Base-by-base conservation (phyloP, 2,888 invertebrate genomes). In the Eupithecia exiguata region DNA sequence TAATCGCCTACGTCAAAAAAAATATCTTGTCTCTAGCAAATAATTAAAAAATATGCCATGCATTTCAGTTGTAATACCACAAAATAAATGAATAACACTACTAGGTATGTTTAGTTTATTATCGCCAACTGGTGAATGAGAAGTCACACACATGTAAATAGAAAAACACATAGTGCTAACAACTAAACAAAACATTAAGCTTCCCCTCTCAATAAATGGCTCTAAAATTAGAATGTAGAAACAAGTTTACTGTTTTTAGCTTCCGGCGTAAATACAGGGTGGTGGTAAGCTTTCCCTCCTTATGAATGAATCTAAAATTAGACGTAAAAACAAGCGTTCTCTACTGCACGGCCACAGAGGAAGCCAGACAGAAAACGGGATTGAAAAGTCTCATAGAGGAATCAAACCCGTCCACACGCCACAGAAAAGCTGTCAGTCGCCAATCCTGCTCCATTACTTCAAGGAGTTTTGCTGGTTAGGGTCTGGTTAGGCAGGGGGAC, bases 41-140 rank as follows among this genome's bases (percentile, higher is more conserved):
- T 21, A 3, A 10, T 3, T 46, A 18, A n/a, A n/a, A 46, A 21
- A 21, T 53, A 30, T 62, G 16, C 7, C 18, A 62, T 62, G 16
- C 18, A 62, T 35, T 18, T 62, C 21, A 25, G 21, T 21, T 53
- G 21, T 25, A 12, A 53, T 53, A 5, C 18, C 12, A 53, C 21
- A 25, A 53, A 53, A 53, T 10, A 49, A 49, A 49, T 30, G 30
- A 61, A 61, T 14, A 61, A 2, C 58, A 25, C 18, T 53, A 10
- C 12, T 58, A 12, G 62, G 0, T 16, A 62, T 65, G 40, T 65
- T n/a, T n/a, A 65, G 1, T 40, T 40, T 38, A 65, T 40, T 66
- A 66, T 25, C 40, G 43, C 66, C 66, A 66, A 21, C 9, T 66
- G 66, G 21, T 14, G 40, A 66, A 43, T 21, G 40, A 66, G 25